Conservation (phyloP, 2,888 invertebrate species). For the Cantharis lateralis region DNA sequence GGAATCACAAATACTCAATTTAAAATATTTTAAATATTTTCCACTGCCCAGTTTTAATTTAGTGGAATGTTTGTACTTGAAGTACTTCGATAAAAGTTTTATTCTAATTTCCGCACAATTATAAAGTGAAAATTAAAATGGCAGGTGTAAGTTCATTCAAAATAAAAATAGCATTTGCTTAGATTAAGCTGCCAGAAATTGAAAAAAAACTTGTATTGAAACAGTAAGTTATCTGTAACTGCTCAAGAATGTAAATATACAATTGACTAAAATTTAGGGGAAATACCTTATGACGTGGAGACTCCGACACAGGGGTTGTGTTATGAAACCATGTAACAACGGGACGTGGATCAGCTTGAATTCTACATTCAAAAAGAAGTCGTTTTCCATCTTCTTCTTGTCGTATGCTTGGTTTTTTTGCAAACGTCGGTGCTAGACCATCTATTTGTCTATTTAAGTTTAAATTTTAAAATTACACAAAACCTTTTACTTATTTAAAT, state of each 20-base stretch:
- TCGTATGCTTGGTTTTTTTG: slow-evolving; percentile 95
- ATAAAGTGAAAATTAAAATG: neutral
- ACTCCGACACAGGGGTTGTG: slow-evolving; percentile 78
- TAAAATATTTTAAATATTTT: neutral
- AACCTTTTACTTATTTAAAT: neutral
- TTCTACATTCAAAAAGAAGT: slow-evolving; percentile 91
- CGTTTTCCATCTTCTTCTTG: slow-evolving; percentile 96
- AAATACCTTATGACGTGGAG: slow-evolving; percentile 82
- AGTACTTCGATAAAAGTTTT: neutral
- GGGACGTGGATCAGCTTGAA: slow-evolving; percentile 91
- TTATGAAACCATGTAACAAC: slow-evolving; percentile 90
- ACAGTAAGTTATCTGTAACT: neutral
- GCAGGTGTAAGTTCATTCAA: neutral
- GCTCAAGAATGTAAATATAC: neutral
- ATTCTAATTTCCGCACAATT: neutral
- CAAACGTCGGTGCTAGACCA: slow-evolving; percentile 96
- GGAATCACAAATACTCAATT: neutral
- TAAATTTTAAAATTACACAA: slow-evolving; percentile 14
- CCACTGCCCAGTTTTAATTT: slow-evolving; percentile 38
- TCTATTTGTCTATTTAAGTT: slow-evolving; percentile 84
- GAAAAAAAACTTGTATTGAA: neutral
- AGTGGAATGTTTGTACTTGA: slow-evolving; percentile 27
- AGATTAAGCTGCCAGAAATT: neutral
- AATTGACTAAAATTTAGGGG: neutral
- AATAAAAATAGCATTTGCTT: slow-evolving; percentile 2